Percentiles rank a stretch among this genome's conserved stretches.
Evolutionary conservation across 2,113 vertebrate species (phyloP).

Genomic region (Apus apus): DNA sequence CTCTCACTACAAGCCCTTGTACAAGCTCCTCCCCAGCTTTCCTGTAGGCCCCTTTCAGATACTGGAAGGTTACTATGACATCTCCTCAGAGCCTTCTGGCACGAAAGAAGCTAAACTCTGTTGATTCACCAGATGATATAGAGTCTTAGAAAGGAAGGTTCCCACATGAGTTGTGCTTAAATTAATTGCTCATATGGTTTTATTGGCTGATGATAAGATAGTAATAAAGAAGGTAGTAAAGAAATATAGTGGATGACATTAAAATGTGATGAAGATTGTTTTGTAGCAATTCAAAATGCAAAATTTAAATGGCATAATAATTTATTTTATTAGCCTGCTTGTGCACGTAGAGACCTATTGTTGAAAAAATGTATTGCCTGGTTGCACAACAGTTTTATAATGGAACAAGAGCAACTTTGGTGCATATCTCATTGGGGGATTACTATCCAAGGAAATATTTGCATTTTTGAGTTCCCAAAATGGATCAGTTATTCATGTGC

Average conservation of each 20-base stretch:
- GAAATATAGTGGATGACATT: not conserved
- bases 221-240: not conserved
- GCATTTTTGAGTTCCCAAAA: not conserved
- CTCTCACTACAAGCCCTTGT: no score
- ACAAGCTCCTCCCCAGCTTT: no score
- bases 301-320: constrained; percentile 6
- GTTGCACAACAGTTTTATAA: not conserved
- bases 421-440: not conserved
- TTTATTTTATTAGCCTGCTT: not conserved
- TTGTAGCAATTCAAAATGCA: not conserved
- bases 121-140: not conserved
- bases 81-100: no score
- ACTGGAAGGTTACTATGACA: no score
- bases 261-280: constrained; percentile 26
- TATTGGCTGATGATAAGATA: not conserved
- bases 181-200: not conserved
- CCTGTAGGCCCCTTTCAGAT: no score
- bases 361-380: not conserved
- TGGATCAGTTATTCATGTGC: not conserved
- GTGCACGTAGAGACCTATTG: not conserved
- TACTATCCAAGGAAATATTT: not conserved
- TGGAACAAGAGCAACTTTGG: not conserved
- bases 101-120: not conserved
- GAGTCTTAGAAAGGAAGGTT: not conserved
- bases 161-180: not conserved